Evolutionary conservation across 2,888 invertebrate genomes (phyloP), one percentile per base, ranked within the genome.

Genomic region (Smittia aterrima): DNA sequence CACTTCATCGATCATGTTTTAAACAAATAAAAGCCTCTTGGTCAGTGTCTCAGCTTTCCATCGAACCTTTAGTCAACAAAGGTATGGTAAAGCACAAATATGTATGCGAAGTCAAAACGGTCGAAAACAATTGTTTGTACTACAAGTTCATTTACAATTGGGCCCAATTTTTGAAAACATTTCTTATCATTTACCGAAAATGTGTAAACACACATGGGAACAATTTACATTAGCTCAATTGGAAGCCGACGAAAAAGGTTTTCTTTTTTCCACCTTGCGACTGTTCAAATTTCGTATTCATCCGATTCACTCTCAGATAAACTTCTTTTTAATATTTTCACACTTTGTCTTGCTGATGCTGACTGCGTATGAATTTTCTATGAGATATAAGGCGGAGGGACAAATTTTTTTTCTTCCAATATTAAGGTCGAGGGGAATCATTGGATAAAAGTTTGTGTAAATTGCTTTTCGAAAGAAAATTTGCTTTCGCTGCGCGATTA

Each of bases 301-400:
- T 27, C 38, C 13, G 20, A 27, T 38, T 13, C 13, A 20, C 18
- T 66, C 66, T 66, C 38, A 7, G 13, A 66, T 66, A 66, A 66
- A 66, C 32, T 66, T 38, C 38, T 32, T 66, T 66, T 66, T 66
- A 66, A 66, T 66, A 66, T 66, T 38, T 32, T 38, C 40, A 18
- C 32, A 18, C 20, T 32, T 27, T 32, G 18, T n/a, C 24, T 6
- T 47, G 47, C 11, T 11, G 2, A 3, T 66, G 66, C 66, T 66
- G 66, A 66, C 32, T 66, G 38, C 66, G 32, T 66, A 66, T 66
- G 66, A 66, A 66, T 66, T 66, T 66, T 66, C 66, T 27, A 66
- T 66, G 66, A 66, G 66, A 3, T 16, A 64, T 64, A n/a, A 47
- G 11, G 11, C 32, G 32, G 47, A 47, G 11, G 47, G 47, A 47